phyloP scores from a whole-genome alignment of 2,888 invertebrate genomes.

The Eumerus sabulonum region DNA sequence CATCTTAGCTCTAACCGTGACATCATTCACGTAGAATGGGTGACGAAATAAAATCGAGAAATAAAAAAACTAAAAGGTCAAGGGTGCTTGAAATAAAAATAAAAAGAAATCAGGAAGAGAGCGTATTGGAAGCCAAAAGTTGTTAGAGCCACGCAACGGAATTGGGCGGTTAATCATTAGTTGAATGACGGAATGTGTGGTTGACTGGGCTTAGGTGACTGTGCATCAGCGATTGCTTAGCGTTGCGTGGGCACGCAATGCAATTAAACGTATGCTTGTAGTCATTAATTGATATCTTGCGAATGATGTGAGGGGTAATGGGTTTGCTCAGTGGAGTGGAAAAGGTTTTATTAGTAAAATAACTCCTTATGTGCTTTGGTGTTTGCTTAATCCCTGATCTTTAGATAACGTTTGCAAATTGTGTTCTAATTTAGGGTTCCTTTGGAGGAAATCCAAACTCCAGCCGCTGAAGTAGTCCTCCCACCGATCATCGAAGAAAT shows the following conservation, averaged over 20 bases:
- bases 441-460: too few relatives aligned
- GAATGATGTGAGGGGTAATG: conserved; percentile 7
- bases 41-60: background rate
- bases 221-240: too few relatives aligned
- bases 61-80: conserved; percentile 18
- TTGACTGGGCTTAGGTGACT: too few relatives aligned
- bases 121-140: conserved; percentile 18
- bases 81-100: conserved; percentile 25
- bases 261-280: conserved; percentile 32
- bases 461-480: too few relatives aligned
- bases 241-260: conserved; percentile 18
- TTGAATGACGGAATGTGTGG: too few relatives aligned
- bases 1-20: background rate
- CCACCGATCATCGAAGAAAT: too few relatives aligned
- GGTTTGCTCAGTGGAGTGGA: too few relatives aligned
- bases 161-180: conserved; percentile 30
- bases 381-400: too few relatives aligned
- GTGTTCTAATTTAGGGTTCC: too few relatives aligned
- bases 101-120: background rate
- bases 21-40: conserved; percentile 15
- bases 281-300: conserved; percentile 22
- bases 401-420: too few relatives aligned
- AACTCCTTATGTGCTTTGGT: too few relatives aligned
- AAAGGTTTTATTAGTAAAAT: too few relatives aligned
- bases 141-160: conserved; percentile 22